phyloP scores from a whole-genome alignment of 2,113 vertebrate species.

The Bubo scandiacus region DNA sequence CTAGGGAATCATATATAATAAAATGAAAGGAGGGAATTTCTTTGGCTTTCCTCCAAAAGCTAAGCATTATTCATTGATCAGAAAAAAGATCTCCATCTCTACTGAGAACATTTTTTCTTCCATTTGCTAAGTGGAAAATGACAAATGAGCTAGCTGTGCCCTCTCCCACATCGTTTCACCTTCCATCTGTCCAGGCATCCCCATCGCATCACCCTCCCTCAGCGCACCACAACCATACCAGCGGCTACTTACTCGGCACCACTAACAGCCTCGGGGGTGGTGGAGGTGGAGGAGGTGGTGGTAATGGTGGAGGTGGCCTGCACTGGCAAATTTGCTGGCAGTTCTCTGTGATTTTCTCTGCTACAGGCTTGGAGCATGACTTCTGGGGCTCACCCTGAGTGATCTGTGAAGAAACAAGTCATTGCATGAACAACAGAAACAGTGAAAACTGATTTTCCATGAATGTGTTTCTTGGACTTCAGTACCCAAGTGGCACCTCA shows the following conservation, averaged over 20 bases:
- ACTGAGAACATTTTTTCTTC: conserved; percentile 42
- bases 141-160: conserved; percentile 31
- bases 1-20: not conserved
- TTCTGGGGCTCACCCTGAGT: conserved; percentile 90
- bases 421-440: conserved; percentile 20
- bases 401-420: conserved; percentile 72
- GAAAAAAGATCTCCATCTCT: conserved; percentile 34
- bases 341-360: conserved; percentile 83
- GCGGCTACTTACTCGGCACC: conserved; percentile 79
- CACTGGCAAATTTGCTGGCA: conserved; percentile 91
- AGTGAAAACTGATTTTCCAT: not conserved
- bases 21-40: conserved; percentile 23
- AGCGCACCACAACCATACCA: not conserved
- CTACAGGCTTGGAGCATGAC: conserved; percentile 87
- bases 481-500: not conserved
- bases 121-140: conserved; percentile 72
- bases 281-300: conserved; percentile 90
- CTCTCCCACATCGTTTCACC: not conserved
- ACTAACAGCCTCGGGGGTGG: conserved; percentile 87
- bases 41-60: conserved; percentile 38
- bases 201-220: fast-evolving
- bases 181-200: not conserved
- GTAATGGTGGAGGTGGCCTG: conserved; percentile 88
- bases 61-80: conserved; percentile 40
- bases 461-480: not conserved